Evolutionary conservation across 2,113 vertebrate genomes (phyloP).

Genomic region (Hippocampus abdominalis): DNA sequence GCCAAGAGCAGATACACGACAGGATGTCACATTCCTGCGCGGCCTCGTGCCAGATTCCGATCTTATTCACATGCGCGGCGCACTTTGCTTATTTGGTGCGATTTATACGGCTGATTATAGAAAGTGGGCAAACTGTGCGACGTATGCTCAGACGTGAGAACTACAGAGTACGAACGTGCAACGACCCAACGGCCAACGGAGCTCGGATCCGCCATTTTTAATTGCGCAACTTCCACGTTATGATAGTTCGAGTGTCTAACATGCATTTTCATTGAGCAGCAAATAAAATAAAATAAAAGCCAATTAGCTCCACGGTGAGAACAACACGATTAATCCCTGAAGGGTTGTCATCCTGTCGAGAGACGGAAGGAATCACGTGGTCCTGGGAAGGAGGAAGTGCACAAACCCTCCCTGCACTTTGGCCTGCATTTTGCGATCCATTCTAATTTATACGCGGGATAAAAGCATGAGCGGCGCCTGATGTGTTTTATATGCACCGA

Average conservation of each 20-base stretch:
- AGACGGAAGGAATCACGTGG: not conserved
- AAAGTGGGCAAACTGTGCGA: constrained; percentile 19
- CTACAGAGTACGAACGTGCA: not conserved
- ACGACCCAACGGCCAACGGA: too few species aligned
- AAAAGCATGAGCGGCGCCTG: constrained; percentile 12
- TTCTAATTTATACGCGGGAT: not conserved
- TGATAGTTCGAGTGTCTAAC: not conserved
- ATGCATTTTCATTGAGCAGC: not conserved
- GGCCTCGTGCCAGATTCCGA: not conserved
- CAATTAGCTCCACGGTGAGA: not conserved
- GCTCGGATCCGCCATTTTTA: too few species aligned
- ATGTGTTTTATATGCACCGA: constrained; percentile 23
- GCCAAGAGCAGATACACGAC: not conserved
- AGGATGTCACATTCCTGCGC: not conserved
- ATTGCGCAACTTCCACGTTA: too few species aligned
- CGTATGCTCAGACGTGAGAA: constrained; percentile 43
- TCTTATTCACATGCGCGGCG: not conserved
- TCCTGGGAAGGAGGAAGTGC: not conserved
- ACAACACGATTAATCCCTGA: not conserved
- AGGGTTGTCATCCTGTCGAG: not conserved
- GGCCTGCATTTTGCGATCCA: not conserved
- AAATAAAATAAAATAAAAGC: not conserved
- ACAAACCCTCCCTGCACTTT: not conserved
- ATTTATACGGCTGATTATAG: not conserved
- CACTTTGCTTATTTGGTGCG: not conserved